phyloP scores from a whole-genome alignment of 2,797 vertebrate genomes.

The Clarias pachynema region DNA sequence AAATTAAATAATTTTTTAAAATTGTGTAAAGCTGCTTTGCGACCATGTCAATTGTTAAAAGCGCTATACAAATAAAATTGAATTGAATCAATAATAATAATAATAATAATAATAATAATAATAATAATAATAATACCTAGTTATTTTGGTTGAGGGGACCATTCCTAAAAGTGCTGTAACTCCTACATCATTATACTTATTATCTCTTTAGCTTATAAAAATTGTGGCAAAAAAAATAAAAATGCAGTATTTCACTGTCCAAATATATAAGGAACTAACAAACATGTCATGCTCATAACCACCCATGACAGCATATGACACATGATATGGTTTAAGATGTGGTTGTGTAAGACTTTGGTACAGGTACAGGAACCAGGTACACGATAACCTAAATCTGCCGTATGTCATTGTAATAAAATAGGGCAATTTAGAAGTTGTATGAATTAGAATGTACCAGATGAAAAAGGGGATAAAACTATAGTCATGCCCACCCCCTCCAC shows the following conservation, averaged over 20 bases:
- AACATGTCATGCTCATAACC: not conserved
- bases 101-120: no score
- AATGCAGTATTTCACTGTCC: not conserved
- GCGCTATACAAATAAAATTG: no score
- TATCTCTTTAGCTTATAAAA: not conserved
- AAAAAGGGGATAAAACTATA: constrained; percentile 57
- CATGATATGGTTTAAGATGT: not conserved
- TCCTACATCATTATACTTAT: not conserved
- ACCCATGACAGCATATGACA: no score
- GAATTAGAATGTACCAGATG: constrained; percentile 69
- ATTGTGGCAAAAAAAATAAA: not conserved
- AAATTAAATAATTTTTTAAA: no score
- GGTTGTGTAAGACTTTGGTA: not conserved
- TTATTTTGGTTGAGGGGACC: no score
- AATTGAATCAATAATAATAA: no score
- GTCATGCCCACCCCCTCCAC: constrained; percentile 43
- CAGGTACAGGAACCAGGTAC: not conserved
- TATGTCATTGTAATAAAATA: not conserved
- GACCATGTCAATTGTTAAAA: no score
- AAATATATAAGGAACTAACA: not conserved
- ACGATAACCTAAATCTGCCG: not conserved
- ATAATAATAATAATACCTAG: no score
- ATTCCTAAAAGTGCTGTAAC: not conserved
- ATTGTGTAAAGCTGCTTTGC: no score
- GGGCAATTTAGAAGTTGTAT: constrained; percentile 7